Base-by-base conservation (phyloP, 92 coral and sea anemone species). In the Porites rus region DNA sequence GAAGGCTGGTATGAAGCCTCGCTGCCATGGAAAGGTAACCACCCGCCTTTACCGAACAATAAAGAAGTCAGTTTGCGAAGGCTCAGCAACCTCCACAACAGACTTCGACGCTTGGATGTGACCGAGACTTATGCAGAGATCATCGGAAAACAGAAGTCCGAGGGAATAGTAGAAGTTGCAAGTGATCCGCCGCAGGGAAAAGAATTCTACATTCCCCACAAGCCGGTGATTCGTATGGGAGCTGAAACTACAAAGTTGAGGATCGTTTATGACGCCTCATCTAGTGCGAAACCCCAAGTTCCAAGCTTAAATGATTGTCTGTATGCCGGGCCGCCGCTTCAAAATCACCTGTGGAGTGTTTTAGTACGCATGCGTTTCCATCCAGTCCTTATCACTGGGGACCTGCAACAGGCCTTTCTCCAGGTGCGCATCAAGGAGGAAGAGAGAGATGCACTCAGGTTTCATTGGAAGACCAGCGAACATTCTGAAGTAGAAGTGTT, bases 231-330 rank as follows among this genome's bases (percentile, higher is more conserved):
- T 62, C 58, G 58, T 52, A 64, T 22, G 59, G 84, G 10, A 51
- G 70, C 68, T 2, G 72, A 50, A 38, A 65, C 60, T 9, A 79
- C 84, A 62, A 65, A 62, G n/a, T 60, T 22, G n/a, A 63, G 84
- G 74, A 79, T 65, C 74, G 74, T 64, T 7, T 79, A 79, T 46
- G 75, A 79, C 19, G 75, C 84, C 21, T 79, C 75, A 0, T 66
- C 75, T 20, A 17, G 59, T 25, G 59, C 53, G 4, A 65, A 14
- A 16, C 53, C 84, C 18, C 31, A 63, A 61, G 75, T 38, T 13
- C 74, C 74, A 79, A 60, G 61, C 20, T 50, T 79, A 19, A 79
- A 79, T 79, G 58, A 66, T 60, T 65, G 73, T 79, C 16, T 63
- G 59, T 59, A 61, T 24, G 25, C 25, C 58, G 8, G 58, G 58